Evolutionary conservation across 2,888 invertebrate genomes (phyloP), one percentile per base, ranked within the genome.

Genomic region (Ecdyonurus torrentis): DNA sequence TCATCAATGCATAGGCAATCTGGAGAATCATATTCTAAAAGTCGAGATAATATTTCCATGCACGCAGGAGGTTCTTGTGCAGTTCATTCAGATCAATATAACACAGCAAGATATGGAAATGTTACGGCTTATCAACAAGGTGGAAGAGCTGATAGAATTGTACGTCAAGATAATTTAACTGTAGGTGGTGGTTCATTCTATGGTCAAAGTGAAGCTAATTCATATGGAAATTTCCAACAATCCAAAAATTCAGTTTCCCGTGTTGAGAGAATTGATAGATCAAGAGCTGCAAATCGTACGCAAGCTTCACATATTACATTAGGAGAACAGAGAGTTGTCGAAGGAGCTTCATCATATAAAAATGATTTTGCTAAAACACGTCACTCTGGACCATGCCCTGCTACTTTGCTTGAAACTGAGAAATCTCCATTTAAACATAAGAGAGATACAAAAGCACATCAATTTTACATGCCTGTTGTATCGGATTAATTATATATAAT

Each of bases 381-480:
- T 61, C 84, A 84, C 67, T 75, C 77, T 25, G 87, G 89, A 61
- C 86, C 89, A 1, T 92, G 91, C 74, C 89, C 89, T 0, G 91
- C 89, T 50, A 81, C 88, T 37, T 77, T 89, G 66, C 80, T 91
- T 63, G 87, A 90, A 70, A 80, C 84, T 52, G 68, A 69, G 59
- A 81, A 82, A 66, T 84, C 88, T 63, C 87, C 87, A 20, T 91
- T 86, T 75, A 88, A 88, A 74, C 90, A 91, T 71, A 89, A 89
- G 24, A 81, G 90, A 66, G 89, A 91, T 73, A 88, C 91, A 15
- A 86, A 85, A 68, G 85, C 88, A 71, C 91, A 91, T 74, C 89
- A 88, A 73, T 91, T 89, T 74, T 91, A 89, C 73, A 81, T 87
- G 72, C 81, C 86, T 1, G 82, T 83, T 72, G 79, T 82, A 22